Percentiles rank a stretch among this genome's conserved stretches.
phyloP scores from a whole-genome alignment of 2,113 vertebrate genomes.

The Morone saxatilis region DNA sequence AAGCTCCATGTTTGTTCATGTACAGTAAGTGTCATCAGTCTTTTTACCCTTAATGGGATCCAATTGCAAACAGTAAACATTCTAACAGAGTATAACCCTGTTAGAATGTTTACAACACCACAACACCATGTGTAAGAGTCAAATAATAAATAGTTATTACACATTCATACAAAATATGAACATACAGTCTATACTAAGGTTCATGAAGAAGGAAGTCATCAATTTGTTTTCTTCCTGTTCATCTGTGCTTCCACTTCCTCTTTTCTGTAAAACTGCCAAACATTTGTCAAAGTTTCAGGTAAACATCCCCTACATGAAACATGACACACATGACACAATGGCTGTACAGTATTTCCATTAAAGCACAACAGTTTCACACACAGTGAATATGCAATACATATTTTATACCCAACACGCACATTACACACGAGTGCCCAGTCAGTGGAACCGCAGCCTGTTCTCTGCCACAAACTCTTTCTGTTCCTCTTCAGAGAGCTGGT shows the following conservation, averaged over 20 bases:
- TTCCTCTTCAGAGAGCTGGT: constrained; percentile 78
- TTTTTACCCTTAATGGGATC: neutral
- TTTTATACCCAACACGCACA: neutral
- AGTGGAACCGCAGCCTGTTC: constrained; percentile 77
- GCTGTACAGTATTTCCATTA: neutral
- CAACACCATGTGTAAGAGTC: neutral
- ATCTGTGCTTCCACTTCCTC: constrained; percentile 22
- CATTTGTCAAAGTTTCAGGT: neutral
- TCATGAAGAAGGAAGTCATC: neutral
- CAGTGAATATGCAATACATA: neutral
- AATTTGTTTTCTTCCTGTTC: neutral
- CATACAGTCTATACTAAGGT: neutral
- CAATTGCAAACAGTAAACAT: neutral
- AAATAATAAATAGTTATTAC: constrained; percentile 16
- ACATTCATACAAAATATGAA: neutral
- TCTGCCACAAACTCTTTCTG: constrained; percentile 67
- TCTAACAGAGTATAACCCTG: no score
- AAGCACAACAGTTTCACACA: neutral
- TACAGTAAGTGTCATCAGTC: neutral
- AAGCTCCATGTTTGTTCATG: neutral
- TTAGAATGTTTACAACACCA: neutral
- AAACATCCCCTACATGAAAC: neutral
- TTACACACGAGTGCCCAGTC: constrained; percentile 9
- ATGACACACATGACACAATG: neutral
- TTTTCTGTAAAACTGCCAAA: neutral